phyloP scores from a whole-genome alignment of 2,888 invertebrate species.

The Hybos culiciformis region DNA sequence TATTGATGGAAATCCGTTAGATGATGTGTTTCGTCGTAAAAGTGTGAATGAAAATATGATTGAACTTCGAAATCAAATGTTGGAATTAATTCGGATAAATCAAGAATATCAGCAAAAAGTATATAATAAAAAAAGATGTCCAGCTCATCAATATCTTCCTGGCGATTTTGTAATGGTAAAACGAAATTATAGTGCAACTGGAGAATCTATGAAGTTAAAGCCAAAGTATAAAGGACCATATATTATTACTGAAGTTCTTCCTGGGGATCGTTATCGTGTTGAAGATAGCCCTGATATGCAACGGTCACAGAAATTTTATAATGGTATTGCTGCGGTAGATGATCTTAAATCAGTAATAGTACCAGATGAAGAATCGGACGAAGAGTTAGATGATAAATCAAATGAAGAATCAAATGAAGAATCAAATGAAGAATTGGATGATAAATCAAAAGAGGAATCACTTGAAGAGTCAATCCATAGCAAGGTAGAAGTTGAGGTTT shows the following conservation, averaged over 20 bases:
- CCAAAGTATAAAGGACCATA: conserved; percentile 20
- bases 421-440: neutral
- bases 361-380: neutral
- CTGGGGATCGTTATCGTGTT: conserved; percentile 18
- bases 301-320: conserved; percentile 3
- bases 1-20: conserved; percentile 3
- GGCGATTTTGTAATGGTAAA: conserved; percentile 19
- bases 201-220: conserved; percentile 20
- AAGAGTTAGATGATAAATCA: neutral
- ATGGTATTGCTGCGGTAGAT: conserved; percentile 7
- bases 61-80: conserved; percentile 1
- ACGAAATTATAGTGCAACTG: conserved; percentile 14
- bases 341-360: conserved; percentile 5
- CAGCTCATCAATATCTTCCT: conserved; percentile 8
- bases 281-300: conserved; percentile 11
- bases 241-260: conserved; percentile 16
- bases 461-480: neutral
- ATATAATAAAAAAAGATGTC: conserved; percentile 7
- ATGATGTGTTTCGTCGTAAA: conserved; percentile 4
- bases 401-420: neutral
- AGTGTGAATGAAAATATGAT: conserved; percentile 5
- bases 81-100: conserved; percentile 4
- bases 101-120: conserved; percentile 9
- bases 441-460: conserved; percentile 3
- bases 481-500: too few relatives aligned